Evolutionary conservation across 2,888 invertebrate genomes (phyloP).

Genomic region (Leucania comma): DNA sequence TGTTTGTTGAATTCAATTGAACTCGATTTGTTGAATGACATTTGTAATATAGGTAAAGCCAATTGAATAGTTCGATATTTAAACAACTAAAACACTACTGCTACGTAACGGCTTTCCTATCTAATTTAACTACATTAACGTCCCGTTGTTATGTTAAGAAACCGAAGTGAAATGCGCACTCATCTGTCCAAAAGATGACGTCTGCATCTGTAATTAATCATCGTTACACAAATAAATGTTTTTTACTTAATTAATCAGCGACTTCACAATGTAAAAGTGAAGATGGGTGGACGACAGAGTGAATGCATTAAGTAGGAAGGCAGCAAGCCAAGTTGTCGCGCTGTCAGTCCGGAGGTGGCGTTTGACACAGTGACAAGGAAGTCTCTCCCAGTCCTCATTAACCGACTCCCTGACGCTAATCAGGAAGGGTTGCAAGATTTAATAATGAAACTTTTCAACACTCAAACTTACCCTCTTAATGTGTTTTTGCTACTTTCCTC

Average conservation of each 20-base stretch:
- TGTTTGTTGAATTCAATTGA: conserved; percentile 21
- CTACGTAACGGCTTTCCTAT: neutral
- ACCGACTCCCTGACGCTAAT: conserved; percentile 53
- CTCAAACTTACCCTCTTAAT: conserved; percentile 49
- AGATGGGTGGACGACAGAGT: conserved; percentile 30
- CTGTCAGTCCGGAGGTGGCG: neutral
- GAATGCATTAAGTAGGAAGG: conserved; percentile 37
- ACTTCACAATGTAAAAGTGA: conserved; percentile 10
- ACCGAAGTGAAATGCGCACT: conserved; percentile 12
- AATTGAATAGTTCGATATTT: neutral
- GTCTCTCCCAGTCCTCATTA: conserved; percentile 45
- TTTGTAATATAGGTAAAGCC: conserved; percentile 9
- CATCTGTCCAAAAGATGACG: conserved; percentile 36
- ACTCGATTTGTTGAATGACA: conserved; percentile 18
- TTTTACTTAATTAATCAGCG: conserved; percentile 47
- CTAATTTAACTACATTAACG: neutral
- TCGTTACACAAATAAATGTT: conserved; percentile 53
- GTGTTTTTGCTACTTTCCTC: conserved; percentile 51
- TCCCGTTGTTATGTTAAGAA: conserved; percentile 35
- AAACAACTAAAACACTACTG: neutral
- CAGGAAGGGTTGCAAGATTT: conserved; percentile 60
- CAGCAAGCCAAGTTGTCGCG: neutral
- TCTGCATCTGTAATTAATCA: conserved; percentile 53
- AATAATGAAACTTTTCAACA: conserved; percentile 57
- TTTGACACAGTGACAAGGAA: conserved; percentile 7